phyloP scores from a whole-genome alignment of 2,797 vertebrate species.

The Prionace glauca region DNA sequence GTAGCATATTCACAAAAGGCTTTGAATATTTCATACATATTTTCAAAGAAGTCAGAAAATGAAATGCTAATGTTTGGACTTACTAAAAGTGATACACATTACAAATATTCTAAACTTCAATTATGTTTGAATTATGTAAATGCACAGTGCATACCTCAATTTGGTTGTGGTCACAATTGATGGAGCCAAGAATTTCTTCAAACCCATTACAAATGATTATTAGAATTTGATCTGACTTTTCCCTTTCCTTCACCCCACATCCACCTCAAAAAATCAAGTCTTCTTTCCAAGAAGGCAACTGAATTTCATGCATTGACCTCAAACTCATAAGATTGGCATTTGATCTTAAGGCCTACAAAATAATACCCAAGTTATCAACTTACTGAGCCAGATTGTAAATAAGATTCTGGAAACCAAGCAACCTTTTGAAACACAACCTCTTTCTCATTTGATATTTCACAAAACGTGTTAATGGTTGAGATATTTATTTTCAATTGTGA shows the following conservation, averaged over 20 bases:
- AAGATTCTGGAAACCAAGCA: conserved; percentile 39
- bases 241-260: background rate
- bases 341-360: background rate
- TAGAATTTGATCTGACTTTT: background rate
- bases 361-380: background rate
- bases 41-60: background rate
- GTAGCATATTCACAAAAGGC: background rate
- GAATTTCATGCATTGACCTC: background rate
- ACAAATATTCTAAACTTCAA: background rate
- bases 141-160: background rate
- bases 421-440: conserved; percentile 46
- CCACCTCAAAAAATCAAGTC: background rate
- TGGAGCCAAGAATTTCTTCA: background rate
- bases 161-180: too few species aligned
- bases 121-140: background rate
- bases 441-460: conserved; percentile 47
- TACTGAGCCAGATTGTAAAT: background rate
- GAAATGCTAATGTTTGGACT: background rate
- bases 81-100: too few species aligned
- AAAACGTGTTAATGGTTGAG: background rate
- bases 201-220: background rate
- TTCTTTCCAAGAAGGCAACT: background rate
- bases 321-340: background rate
- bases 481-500: too few species aligned
- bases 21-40: background rate